Base-by-base conservation (phyloP, 2,797 vertebrate species). In the Cetoscarus ocellatus region DNA sequence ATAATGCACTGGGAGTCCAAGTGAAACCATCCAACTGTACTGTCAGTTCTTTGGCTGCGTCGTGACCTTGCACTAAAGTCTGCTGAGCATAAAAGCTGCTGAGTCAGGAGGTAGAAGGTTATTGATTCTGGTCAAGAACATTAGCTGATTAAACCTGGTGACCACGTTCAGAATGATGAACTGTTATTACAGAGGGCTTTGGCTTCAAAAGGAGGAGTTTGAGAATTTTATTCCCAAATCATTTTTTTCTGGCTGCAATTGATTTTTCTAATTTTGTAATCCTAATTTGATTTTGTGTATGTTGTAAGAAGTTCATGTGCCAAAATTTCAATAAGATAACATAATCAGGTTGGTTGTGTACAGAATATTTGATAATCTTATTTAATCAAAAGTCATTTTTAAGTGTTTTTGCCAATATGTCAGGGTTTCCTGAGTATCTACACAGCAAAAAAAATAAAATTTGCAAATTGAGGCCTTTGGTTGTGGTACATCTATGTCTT, bases 31-130 rank as follows among this genome's bases (percentile, higher is more conserved):
- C 61, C n/a, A 10, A 43, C 38, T 59, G 43, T 50, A 45, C 61
- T 54, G 36, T 51, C 54, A 38, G 58, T 59, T 73, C 62, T 83
- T 73, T 56, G 83, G 73, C 73, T 84, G 64, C 53, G 50, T 40
- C 44, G 56, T 83, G 86, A 87, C 83, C 81, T 75, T 84, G 84
- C 57, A 67, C 52, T 79, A 61, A 72, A 70, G 45, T 71, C 55
- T 52, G 58, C 27, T 27, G 5, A 27, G 34, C 52, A 49, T 18
- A 27, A 43, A 67, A 83, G 14, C 49, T 84, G 85, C 83, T 83
- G 74, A 85, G 80, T 90, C 82, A 84, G 53, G 56, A 11, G 10
- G 18, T 15, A 5, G 51, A 42, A 34, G 61, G 75, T 57, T 70
- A 35, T 68, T 27, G 63, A 44, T 61, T 36, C 47, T 57, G 51